These are phyloP conservation scores for Cossypha caffra DNA, from an alignment of 2,797 vertebrate species.

Conservation along the genomic window DNA sequence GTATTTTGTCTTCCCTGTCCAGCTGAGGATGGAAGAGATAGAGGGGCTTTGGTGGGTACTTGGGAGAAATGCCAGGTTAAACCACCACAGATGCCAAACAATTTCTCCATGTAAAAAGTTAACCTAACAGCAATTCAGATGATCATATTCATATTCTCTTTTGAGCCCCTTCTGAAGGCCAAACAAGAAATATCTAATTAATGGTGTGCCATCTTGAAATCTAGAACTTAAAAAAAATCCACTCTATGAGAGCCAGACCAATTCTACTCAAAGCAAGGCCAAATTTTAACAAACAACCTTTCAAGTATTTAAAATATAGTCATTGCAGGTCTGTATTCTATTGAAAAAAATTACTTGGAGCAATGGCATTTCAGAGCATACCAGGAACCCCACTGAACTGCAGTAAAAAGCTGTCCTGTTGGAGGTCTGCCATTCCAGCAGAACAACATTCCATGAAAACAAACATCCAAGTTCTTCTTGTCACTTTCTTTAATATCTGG, in stretches of 20 bases:
- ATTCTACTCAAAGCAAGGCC: not conserved
- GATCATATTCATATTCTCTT: not conserved
- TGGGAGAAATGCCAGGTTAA: not conserved
- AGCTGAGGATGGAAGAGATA: not conserved
- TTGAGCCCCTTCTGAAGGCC: not conserved
- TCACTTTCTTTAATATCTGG: not conserved
- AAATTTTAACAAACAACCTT: not conserved
- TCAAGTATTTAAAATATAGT: not conserved
- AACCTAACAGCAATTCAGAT: not conserved
- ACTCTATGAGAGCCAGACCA: not conserved
- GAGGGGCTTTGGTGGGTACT: not conserved
- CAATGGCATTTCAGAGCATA: not conserved
- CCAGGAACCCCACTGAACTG: fast-evolving
- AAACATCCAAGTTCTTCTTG: not conserved
- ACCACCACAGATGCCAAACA: not conserved
- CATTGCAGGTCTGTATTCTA: not conserved
- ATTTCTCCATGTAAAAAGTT: not conserved
- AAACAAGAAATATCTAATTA: not conserved
- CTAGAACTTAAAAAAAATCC: not conserved
- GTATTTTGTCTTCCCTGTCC: not conserved
- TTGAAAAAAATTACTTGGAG: not conserved
- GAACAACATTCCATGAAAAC: not conserved
- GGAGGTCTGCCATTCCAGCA: not conserved
- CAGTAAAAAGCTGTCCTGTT: not conserved
- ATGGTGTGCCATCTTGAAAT: not conserved